Conservation (phyloP, 1,140 invertebrate genomes). For the Penaeus chinensis region DNA sequence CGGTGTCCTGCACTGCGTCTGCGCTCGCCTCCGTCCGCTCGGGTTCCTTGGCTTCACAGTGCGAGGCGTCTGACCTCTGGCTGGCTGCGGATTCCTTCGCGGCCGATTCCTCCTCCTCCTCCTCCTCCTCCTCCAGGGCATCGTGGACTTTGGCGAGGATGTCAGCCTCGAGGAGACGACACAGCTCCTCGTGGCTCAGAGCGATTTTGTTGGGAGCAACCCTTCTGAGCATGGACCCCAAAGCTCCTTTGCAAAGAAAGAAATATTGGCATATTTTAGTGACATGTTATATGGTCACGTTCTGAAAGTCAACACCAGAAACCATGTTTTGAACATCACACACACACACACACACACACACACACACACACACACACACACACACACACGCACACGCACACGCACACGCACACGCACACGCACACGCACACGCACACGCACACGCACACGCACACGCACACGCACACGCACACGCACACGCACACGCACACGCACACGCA, state of each 20-base stretch:
- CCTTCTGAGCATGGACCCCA: slow-evolving; percentile 44
- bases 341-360: too few relatives aligned
- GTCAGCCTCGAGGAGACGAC: slow-evolving; percentile 48
- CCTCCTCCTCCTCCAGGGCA: slow-evolving; percentile 2
- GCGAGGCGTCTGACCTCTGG: neutral
- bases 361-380: too few relatives aligned
- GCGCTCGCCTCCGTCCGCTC: too few relatives aligned
- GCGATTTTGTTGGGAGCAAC: slow-evolving; percentile 44
- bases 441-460: too few relatives aligned
- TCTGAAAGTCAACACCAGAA: too few relatives aligned
- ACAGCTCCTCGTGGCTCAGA: slow-evolving; percentile 46
- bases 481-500: too few relatives aligned
- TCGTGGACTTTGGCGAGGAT: slow-evolving; percentile 46
- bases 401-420: too few relatives aligned
- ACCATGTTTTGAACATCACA: too few relatives aligned
- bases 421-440: too few relatives aligned
- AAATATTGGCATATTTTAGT: neutral
- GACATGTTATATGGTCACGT: neutral
- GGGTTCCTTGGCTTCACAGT: neutral
- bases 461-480: too few relatives aligned
- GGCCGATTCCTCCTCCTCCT: neutral
- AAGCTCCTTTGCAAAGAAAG: slow-evolving; percentile 26
- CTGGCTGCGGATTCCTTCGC: neutral
- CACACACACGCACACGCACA: too few relatives aligned
- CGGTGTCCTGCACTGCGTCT: neutral